These are phyloP conservation scores for Nerophis ophidion DNA, from an alignment of 2,113 vertebrate species.

Conservation along the genomic window DNA sequence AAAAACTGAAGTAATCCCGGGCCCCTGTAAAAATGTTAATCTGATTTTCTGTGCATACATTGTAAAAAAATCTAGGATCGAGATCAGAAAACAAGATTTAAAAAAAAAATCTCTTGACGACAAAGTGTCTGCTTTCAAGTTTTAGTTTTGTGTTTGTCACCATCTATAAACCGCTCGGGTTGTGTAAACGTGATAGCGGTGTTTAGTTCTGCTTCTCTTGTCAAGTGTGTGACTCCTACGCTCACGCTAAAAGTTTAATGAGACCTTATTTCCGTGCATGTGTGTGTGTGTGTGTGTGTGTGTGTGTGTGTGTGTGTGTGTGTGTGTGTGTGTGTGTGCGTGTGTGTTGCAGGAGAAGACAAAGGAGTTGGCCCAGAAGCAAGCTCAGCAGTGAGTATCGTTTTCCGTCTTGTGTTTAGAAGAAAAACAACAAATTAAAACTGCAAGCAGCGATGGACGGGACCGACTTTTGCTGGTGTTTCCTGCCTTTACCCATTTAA, in stretches of 20 bases:
- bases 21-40: too few relatives aligned
- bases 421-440: too few relatives aligned
- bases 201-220: constrained; percentile 17
- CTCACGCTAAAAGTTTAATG: constrained; percentile 66
- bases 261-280: constrained; percentile 58
- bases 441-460: too few relatives aligned
- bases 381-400: constrained; percentile 90
- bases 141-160: too few relatives aligned
- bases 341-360: constrained; percentile 83
- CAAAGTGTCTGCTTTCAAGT: too few relatives aligned
- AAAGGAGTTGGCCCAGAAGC: constrained; percentile 92
- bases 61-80: too few relatives aligned
- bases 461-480: too few relatives aligned
- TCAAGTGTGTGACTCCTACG: constrained; percentile 35
- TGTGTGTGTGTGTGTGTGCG: constrained; percentile 26
- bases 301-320: neutral
- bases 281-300: constrained; percentile 32
- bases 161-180: neutral
- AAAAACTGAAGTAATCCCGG: too few relatives aligned
- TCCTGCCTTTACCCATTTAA: too few relatives aligned
- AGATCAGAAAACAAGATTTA: too few relatives aligned
- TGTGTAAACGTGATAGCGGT: constrained; percentile 26
- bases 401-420: constrained; percentile 44
- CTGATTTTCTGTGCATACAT: too few relatives aligned
- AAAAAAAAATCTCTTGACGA: too few relatives aligned